Base-by-base conservation (phyloP, 2,888 invertebrate species). In the Cephus nigrinus region DNA sequence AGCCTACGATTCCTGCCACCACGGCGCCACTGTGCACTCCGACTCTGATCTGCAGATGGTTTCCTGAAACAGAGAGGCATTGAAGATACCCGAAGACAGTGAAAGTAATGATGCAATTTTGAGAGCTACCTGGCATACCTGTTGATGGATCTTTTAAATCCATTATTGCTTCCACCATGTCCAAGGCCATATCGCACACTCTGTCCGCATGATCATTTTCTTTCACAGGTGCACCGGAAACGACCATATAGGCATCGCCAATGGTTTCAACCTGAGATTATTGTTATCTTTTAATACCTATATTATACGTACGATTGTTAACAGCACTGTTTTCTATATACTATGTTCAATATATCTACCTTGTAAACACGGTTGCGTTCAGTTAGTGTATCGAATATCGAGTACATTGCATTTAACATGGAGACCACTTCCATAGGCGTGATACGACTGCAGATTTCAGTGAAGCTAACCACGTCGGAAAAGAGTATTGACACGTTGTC, bases 171-270 rank as follows among this genome's bases (percentile, higher is more conserved):
- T 97, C 96, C 1, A 98, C 95, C 98, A 99, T 99, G 88, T 98
- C 98, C 36, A 98, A 92, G 0, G 98, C 98, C 98, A 99, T 98
- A 89, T 98, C 96, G 89, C 97, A 98, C 11, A 98, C 97, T 86
- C 96, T 95, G 90, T 97, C 96, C 0, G 98, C 98, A 90, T 99
- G 99, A 88, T 97, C 96, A 76, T 94, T 93, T 88, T 97, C 97
- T 86, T 96, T 96, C 84, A 97, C 96, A 0, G 98, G 98, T 0
- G 98, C 98, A 0, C 99, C 99, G 0, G 98, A 97, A 0, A 98
- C 99, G 0, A 98, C 98, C 98, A 99, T 98, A 91, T 99, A 99
- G 0, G 99, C 99, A 90, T 99, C 99, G 0, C 99, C 98, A 84
- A 99, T 98, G 0, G 99, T 99, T 92, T 99, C 99, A 69, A 98